These are phyloP conservation scores for Limnephilus marmoratus DNA, from an alignment of 2,888 invertebrate species.

Conservation along the genomic window DNA sequence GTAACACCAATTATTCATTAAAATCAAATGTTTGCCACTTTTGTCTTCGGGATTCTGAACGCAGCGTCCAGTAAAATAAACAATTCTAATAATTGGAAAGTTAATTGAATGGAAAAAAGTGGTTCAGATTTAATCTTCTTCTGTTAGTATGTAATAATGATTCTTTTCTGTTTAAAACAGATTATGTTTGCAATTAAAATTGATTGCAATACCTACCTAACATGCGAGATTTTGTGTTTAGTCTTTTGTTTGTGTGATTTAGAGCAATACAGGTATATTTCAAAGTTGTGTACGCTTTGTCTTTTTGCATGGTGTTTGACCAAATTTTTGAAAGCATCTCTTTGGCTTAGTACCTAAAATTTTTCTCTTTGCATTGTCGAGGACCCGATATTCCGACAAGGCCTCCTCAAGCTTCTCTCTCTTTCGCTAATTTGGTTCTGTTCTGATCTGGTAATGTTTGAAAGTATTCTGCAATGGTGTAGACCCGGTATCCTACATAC, in stretches of 20 bases:
- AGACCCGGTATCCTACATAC: too few relatives aligned
- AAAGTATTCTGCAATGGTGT: too few relatives aligned
- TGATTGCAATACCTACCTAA: not conserved
- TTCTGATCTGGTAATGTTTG: too few relatives aligned
- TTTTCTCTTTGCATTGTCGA: too few relatives aligned
- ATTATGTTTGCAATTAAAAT: not conserved
- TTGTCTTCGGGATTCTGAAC: too few relatives aligned
- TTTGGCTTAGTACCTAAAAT: too few relatives aligned
- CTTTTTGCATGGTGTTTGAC: not conserved
- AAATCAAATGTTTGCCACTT: not conserved
- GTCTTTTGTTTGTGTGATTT: not conserved
- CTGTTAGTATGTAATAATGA: not conserved
- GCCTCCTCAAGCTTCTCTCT: too few relatives aligned
- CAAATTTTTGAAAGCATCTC: too few relatives aligned
- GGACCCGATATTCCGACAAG: too few relatives aligned
- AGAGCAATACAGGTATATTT: not conserved
- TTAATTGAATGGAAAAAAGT: not conserved
- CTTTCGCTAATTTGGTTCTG: too few relatives aligned
- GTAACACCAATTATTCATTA: not conserved
- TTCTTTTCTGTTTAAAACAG: not conserved
- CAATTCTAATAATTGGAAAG: not conserved
- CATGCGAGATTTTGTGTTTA: not conserved
- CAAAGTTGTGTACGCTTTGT: not conserved
- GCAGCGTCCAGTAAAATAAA: not conserved
- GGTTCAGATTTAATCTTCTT: not conserved